These are phyloP conservation scores for Diaphora mendica DNA, from an alignment of 2,888 invertebrate species.

Conservation along the genomic window DNA sequence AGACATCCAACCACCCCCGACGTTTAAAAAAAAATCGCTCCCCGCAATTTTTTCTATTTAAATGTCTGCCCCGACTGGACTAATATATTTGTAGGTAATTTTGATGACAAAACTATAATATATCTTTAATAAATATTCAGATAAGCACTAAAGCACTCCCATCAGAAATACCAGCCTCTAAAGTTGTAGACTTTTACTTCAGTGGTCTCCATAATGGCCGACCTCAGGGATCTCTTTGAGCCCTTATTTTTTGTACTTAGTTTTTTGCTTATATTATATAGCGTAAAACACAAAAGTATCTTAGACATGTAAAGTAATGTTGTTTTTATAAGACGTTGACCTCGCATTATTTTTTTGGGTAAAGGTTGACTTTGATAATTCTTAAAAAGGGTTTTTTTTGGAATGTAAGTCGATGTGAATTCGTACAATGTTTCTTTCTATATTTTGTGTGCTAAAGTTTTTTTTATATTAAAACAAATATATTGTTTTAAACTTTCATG, in stretches of 20 bases:
- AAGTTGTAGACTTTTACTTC: not conserved
- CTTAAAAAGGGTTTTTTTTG: not conserved
- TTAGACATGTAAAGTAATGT: not conserved
- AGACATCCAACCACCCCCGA: too few relatives aligned
- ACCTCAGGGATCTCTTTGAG: constrained; percentile 14
- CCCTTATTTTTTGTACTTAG: constrained; percentile 8
- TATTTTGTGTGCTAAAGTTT: not conserved
- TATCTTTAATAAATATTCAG: not conserved
- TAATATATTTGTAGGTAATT: not conserved
- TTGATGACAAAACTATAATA: not conserved
- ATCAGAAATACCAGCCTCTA: not conserved
- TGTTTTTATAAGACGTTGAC: constrained; percentile 11
- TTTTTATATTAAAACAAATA: too few relatives aligned
- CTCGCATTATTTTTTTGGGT: not conserved
- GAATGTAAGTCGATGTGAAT: not conserved
- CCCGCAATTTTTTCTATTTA: too few relatives aligned
- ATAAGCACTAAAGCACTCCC: not conserved
- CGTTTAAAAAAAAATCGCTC: too few relatives aligned
- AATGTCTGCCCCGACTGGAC: too few relatives aligned
- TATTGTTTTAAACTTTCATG: too few relatives aligned
- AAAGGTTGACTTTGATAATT: constrained; percentile 7
- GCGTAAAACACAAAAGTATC: constrained; percentile 3
- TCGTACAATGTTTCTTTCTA: not conserved
- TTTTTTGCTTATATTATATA: constrained; percentile 10
- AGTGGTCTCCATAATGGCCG: not conserved